A percentile compares a stretch with the other conserved stretches of the same genome.
These are phyloP conservation scores for Cyanoramphus novaezelandiae DNA, from an alignment of 2,113 vertebrate species.

Conservation along the genomic window DNA sequence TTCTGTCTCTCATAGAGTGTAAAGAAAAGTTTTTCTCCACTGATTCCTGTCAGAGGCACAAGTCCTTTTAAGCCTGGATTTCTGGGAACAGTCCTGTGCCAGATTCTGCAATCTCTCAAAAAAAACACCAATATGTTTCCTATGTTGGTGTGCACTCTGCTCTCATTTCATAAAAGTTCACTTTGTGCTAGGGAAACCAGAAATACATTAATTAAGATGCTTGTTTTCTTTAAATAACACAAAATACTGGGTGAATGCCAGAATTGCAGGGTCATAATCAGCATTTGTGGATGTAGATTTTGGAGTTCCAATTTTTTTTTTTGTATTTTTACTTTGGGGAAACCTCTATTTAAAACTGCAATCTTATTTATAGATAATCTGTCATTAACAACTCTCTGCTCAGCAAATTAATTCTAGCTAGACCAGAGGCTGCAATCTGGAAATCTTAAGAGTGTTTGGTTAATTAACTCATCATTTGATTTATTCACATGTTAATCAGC, in stretches of 20 bases:
- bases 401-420: background rate
- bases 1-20: background rate
- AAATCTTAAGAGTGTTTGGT: background rate
- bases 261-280: background rate
- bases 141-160: background rate
- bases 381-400: background rate
- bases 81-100: background rate
- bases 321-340: background rate
- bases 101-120: background rate
- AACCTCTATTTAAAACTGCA: background rate
- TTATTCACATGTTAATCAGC: slow-evolving; percentile 10
- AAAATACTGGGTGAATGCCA: background rate
- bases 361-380: background rate
- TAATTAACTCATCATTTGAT: slow-evolving; percentile 25
- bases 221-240: background rate
- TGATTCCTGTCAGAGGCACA: background rate
- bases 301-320: background rate
- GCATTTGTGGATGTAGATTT: background rate
- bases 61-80: background rate
- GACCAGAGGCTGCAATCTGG: background rate
- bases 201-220: background rate
- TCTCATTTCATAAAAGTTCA: background rate
- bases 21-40: accelerated
- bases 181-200: background rate
- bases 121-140: background rate